Evolutionary conservation across 2,888 invertebrate species (phyloP).

Genomic region (Pterostichus niger): DNA sequence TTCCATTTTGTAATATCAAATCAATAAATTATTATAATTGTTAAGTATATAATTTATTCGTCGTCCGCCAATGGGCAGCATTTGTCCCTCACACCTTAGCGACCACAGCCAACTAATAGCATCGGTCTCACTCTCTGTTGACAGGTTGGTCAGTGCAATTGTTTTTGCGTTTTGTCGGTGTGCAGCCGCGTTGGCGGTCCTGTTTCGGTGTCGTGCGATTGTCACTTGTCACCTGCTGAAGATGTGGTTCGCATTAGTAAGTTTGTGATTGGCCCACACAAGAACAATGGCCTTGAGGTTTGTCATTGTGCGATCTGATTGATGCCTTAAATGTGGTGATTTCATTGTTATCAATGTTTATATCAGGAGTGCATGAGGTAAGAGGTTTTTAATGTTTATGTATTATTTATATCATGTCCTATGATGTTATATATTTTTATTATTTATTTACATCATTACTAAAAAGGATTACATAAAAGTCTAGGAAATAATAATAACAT

Average conservation of each 20-base stretch:
- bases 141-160: constrained; percentile 38
- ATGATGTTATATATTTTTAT: neutral
- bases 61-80: constrained; percentile 21
- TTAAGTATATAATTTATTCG: constrained; percentile 9
- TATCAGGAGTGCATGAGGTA: constrained; percentile 10
- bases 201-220: neutral
- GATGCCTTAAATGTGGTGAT: neutral
- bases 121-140: neutral
- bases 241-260: constrained; percentile 12
- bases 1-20: no score
- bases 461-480: neutral
- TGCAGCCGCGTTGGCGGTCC: constrained; percentile 46
- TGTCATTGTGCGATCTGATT: neutral
- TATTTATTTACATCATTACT: neutral
- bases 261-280: constrained; percentile 47
- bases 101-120: neutral
- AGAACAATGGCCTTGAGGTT: constrained; percentile 11
- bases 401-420: constrained; percentile 17
- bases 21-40: neutral
- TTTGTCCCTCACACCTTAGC: constrained; percentile 1
- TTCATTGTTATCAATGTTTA: constrained; percentile 14
- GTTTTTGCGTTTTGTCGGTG: constrained; percentile 19
- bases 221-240: constrained; percentile 7
- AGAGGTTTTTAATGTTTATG: constrained; percentile 11
- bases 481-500: neutral